Conservation (phyloP, 2,888 invertebrate genomes). For the Atethmia centrago region DNA sequence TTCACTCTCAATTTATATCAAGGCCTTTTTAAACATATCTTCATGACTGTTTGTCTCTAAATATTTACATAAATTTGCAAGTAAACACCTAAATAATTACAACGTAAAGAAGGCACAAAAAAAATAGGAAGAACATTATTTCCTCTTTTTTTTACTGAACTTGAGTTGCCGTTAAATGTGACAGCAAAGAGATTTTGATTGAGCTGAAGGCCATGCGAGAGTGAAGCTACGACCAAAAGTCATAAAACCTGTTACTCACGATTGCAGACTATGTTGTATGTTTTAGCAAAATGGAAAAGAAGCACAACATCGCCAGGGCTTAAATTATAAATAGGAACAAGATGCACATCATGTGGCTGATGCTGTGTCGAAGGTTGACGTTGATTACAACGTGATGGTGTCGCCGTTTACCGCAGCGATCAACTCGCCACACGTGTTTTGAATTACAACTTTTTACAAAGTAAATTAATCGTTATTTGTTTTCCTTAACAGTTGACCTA, state of each 20-base stretch:
- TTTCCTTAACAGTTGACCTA: slow-evolving; percentile 25
- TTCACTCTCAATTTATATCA: slow-evolving; percentile 72
- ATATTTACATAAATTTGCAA: slow-evolving; percentile 15
- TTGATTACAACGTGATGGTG: slow-evolving; percentile 42
- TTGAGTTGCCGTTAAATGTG: slow-evolving; percentile 16
- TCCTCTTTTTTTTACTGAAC: slow-evolving; percentile 12
- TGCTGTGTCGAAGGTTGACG: slow-evolving; percentile 41
- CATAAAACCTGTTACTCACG: slow-evolving; percentile 49
- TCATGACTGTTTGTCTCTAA: slow-evolving; percentile 37
- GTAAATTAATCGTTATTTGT: slow-evolving; percentile 26
- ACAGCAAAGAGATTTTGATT: slow-evolving; percentile 24
- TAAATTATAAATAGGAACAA: slow-evolving; percentile 12
- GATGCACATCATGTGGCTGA: slow-evolving; percentile 11
- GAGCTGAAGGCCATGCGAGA: slow-evolving; percentile 42
- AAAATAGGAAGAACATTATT: slow-evolving; percentile 16
- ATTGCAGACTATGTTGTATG: slow-evolving; percentile 22
- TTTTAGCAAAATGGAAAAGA: slow-evolving; percentile 7
- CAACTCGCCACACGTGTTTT: slow-evolving; percentile 50
- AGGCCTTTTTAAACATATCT: slow-evolving; percentile 65
- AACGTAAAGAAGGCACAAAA: neutral
- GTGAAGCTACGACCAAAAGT: slow-evolving; percentile 23
- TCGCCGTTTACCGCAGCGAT: slow-evolving; percentile 52
- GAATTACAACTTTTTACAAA: slow-evolving; percentile 44
- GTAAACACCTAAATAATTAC: slow-evolving; percentile 2
- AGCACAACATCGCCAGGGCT: neutral